Base-by-base conservation (phyloP, 2,888 invertebrate species). In the Heliconius cydno region DNA sequence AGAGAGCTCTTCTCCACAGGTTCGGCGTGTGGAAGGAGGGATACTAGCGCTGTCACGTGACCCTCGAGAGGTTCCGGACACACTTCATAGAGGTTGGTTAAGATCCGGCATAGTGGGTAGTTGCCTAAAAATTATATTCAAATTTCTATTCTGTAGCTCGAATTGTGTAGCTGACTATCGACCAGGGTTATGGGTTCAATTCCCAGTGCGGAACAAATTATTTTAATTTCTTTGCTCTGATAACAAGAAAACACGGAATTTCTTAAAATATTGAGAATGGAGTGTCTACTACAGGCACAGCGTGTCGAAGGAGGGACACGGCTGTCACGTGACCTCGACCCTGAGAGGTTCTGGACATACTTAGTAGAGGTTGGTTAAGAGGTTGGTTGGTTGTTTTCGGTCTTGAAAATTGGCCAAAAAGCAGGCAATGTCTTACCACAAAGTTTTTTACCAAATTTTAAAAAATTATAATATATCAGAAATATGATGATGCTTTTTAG, bases 81-180 rank as follows among this genome's bases (percentile, higher is more conserved):
- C 30, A 98, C 98, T 86, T 97, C 97, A 90, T 98, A 99, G 65
- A 99, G 97, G 92, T 98, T 98, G 0, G 98, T 98, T 82, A 99
- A 95, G 65, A 99, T 98, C 75, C 98, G 96, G 83, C 98, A 97
- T 34, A 99, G 94, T 0, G 98, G 97, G 91, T 98, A 98, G 93
- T 99, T 99, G 77, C 98, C 98, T 98, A 90, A 63, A 94, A 92
- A 79, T 15, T 22, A 34, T 3, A n/a, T 70, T n/a, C 7, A 60
- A n/a, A n/a, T 60, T n/a, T 60, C 10, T 52, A 2, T 52, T 52
- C 46, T 52, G 46, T 52, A 52, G 19, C 15, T 52, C 15, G 0
- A 52, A 52, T 52, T 52, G 46, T 19, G 19, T 19, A 19, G 46
- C 19, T 52, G 19, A 52, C 19, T 46, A 19, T 19, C 15, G 46